Percentiles rank a stretch among this genome's conserved stretches.
Evolutionary conservation across 2,797 vertebrate species (phyloP).

Genomic region (Periparus ater): DNA sequence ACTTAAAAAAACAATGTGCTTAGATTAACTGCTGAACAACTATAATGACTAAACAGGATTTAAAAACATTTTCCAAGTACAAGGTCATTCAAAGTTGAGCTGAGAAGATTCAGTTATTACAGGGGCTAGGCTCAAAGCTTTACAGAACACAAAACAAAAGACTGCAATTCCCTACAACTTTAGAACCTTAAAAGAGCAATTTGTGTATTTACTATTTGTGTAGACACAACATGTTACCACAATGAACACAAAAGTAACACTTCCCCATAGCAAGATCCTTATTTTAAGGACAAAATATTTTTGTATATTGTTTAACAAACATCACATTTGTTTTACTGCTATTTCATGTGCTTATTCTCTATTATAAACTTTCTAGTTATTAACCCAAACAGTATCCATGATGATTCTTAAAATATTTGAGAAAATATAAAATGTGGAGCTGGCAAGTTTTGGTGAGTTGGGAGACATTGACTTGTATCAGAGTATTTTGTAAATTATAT

Average conservation of each 20-base stretch:
- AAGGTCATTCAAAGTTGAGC: conserved; percentile 40
- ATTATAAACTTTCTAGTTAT: neutral
- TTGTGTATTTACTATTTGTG: neutral
- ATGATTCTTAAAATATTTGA: neutral
- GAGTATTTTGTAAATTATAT: neutral
- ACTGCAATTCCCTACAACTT: neutral
- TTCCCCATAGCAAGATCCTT: neutral
- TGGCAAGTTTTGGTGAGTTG: neutral
- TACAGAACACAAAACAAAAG: neutral
- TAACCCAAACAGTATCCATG: neutral
- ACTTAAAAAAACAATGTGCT: neutral
- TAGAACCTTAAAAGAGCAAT: neutral
- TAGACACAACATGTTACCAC: neutral
- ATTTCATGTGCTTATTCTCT: neutral
- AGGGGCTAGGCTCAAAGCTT: neutral
- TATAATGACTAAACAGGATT: neutral
- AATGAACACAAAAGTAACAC: neutral
- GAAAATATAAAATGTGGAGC: neutral
- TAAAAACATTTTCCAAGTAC: conserved; percentile 36
- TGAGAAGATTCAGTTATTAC: neutral
- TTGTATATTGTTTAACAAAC: neutral
- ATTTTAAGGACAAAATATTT: neutral
- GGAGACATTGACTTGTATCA: neutral
- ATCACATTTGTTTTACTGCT: neutral
- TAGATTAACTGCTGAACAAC: conserved; percentile 13